phyloP scores from a whole-genome alignment of 2,888 invertebrate genomes.

The Rhimphoctona megacephalus region DNA sequence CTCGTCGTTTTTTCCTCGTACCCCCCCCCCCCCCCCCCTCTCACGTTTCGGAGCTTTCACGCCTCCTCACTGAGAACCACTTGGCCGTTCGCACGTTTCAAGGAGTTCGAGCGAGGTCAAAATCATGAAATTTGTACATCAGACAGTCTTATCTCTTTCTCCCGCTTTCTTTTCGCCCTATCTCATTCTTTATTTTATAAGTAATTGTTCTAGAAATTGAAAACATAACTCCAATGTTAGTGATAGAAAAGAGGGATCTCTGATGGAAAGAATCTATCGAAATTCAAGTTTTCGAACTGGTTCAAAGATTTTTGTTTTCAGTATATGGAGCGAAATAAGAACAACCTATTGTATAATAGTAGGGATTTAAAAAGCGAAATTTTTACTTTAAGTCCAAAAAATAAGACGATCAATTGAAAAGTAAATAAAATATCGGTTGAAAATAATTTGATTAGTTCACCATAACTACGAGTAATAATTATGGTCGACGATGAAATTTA shows the following conservation, averaged over 20 bases:
- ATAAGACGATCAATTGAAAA: background rate
- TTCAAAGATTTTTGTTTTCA: background rate
- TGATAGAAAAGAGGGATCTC: background rate
- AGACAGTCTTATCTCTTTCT: background rate
- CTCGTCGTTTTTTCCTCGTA: background rate
- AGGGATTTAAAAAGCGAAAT: background rate
- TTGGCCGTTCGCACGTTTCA: slow-evolving; percentile 11
- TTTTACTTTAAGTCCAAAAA: background rate
- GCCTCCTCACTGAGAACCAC: slow-evolving; percentile 25
- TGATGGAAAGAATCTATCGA: background rate
- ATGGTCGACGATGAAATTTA: background rate
- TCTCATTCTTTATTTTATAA: background rate
- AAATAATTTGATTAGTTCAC: no score
- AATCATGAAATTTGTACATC: slow-evolving; percentile 19
- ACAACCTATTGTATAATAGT: background rate
- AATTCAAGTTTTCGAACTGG: no score
- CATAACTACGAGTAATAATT: no score
- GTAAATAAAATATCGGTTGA: no score
- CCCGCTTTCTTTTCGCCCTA: background rate
- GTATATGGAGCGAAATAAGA: background rate
- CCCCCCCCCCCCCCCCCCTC: background rate
- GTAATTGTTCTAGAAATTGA: background rate
- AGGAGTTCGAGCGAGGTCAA: slow-evolving; percentile 18
- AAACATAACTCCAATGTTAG: background rate
- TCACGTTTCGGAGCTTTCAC: background rate